Evolutionary conservation across 2,888 invertebrate genomes (phyloP), one percentile per base, ranked within the genome.

Genomic region (Coleophora deauratella): DNA sequence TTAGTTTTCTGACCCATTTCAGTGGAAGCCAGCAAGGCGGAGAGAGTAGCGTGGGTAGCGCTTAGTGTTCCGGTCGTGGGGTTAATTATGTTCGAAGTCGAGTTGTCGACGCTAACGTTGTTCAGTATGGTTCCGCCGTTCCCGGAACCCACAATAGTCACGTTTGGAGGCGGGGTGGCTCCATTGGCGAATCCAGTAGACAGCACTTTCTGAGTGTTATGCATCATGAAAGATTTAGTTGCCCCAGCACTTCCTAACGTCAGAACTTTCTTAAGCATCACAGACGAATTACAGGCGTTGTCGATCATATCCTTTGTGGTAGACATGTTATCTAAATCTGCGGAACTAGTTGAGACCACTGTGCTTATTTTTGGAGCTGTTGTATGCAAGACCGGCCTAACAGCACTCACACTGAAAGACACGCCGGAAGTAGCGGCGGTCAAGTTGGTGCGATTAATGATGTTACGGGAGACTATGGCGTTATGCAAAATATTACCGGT

Each of bases 301-400:
- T 86, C 86, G 13, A 86, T 85, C 80, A 86, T 81, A 46, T 85
- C 86, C 60, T 85, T 86, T 0, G 82, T 77, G 0, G 84, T 84
- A 1, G 84, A 80, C 44, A 86, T 85, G 30, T 62, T 73, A 35
- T 85, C 81, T 43, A 72, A 82, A 44, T 84, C 86, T 11, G 55
- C 62, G 2, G 66, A 62, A 41, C 67, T 71, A 0, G 72, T 62
- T 6, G 72, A 62, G 9, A 70, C 67, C 2, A 68, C 65, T 2
- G 78, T 72, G 54, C 65, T 76, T 51, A 73, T 72, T 60, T 79
- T 82, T 28, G 78, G 72, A 0, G 75, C 55, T 0, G 77, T 70
- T 1, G 79, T 77, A 42, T 77, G 78, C 1, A 70, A 43, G 2
- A 66, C 53, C 1, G 80, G 79, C 35, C 78, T 66, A 9, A 81